Conservation (phyloP, 2,888 invertebrate genomes). For the Ommatoiulus sabulosus region DNA sequence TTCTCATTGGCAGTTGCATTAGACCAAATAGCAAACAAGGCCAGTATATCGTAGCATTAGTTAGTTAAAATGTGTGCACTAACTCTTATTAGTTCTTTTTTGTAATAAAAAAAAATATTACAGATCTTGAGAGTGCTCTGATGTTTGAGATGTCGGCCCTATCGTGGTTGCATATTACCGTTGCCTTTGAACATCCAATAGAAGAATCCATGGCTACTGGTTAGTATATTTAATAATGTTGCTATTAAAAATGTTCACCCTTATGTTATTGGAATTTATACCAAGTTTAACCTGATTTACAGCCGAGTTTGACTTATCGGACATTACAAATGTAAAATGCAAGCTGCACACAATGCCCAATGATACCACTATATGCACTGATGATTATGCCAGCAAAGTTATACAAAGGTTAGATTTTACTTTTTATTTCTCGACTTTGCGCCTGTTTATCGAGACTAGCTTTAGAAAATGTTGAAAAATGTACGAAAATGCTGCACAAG, state of each 20-base stretch:
- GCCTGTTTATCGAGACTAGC: neutral
- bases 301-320: constrained; percentile 86
- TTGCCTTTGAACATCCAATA: constrained; percentile 91
- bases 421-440: constrained; percentile 61
- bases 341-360: constrained; percentile 76
- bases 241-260: neutral
- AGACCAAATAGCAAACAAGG: constrained; percentile 84
- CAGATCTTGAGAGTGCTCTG: constrained; percentile 80
- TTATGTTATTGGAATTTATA: neutral
- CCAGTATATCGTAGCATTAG: constrained; percentile 65
- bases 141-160: constrained; percentile 93
- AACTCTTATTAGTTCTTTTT: neutral
- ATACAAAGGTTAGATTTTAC: constrained; percentile 75
- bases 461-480: too few species aligned
- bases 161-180: constrained; percentile 88
- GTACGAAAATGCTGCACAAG: too few species aligned
- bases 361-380: constrained; percentile 69
- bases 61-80: neutral
- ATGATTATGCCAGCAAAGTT: constrained; percentile 72
- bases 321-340: constrained; percentile 83
- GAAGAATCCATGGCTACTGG: constrained; percentile 91
- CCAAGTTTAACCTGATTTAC: constrained; percentile 59
- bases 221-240: constrained; percentile 60
- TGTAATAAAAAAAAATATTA: neutral
- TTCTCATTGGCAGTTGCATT: constrained; percentile 88